Conservation (phyloP, 1,140 invertebrate genomes). For the Zophobas atratus region DNA sequence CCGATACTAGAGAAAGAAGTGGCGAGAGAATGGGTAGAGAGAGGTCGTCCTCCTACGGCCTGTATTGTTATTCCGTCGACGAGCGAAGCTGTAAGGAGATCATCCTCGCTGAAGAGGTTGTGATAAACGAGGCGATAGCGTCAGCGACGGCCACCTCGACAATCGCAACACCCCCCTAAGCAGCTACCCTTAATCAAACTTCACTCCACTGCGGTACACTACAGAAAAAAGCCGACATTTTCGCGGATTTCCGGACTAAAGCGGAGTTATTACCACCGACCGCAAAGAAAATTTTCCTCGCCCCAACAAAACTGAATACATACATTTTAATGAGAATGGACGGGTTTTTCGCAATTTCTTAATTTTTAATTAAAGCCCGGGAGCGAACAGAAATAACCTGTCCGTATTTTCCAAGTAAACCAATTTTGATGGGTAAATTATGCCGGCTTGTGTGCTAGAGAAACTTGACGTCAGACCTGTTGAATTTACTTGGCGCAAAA, state of each 20-base stretch:
- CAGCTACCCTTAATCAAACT: conserved; percentile 37
- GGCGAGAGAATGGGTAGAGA: conserved; percentile 30
- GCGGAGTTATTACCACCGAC: conserved; percentile 13
- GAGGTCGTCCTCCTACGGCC: conserved; percentile 22
- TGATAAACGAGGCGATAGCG: conserved; percentile 45
- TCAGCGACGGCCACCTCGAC: conserved; percentile 30
- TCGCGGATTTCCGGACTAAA: conserved; percentile 3
- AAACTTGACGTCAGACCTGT: conserved; percentile 19
- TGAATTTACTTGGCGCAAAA: conserved; percentile 14
- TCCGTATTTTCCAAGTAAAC: conserved; percentile 28
- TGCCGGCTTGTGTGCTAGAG: conserved; percentile 1
- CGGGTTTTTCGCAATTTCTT: conserved; percentile 22
- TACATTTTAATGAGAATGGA: conserved; percentile 35
- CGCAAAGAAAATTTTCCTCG: conserved; percentile 5
- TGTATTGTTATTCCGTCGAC: conserved; percentile 46
- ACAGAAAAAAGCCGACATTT: conserved; percentile 8
- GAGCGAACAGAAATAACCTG: not conserved
- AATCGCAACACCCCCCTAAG: conserved; percentile 23
- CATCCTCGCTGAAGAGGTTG: conserved; percentile 42
- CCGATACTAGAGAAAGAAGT: conserved; percentile 30
- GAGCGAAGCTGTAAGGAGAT: conserved; percentile 43
- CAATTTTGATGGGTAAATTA: conserved; percentile 26
- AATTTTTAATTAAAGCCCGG: conserved; percentile 34
- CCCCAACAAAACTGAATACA: conserved; percentile 2
- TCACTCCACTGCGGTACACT: conserved; percentile 16